Base-by-base conservation (phyloP, 2,888 invertebrate species). In the Griposia aprilina region DNA sequence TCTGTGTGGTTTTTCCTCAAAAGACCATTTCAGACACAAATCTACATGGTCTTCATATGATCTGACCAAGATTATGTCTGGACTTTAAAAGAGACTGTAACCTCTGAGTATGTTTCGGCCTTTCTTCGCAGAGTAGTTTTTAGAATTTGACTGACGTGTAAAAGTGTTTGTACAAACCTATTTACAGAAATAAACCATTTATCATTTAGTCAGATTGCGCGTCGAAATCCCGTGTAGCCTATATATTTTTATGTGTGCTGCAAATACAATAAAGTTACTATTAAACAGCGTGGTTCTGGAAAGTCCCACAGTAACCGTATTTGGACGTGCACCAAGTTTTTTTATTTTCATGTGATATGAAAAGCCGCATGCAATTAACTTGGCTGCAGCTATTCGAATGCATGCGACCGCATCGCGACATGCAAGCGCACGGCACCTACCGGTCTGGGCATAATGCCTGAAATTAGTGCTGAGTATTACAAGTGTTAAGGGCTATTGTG, bases 401-500 rank as follows among this genome's bases (percentile, higher is more conserved):
- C 79, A 86, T 80, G 80, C 80, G 67, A 78, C 76, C 74, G 59
- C 77, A 73, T 79, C 78, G 82, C 73, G 67, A 82, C 84, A 86
- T 82, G 84, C 87, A 69, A 85, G 62, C 62, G 41, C 72, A 26
- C 68, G 74, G 76, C 72, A 60, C 71, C 71, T 26, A 13, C 23
- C 6, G 36, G 73, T 74, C 71, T 60, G 36, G 4, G 36, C 23
- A 17, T 15, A 57, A 62, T n/a, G 74, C 20, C n/a, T 57, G 62
- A 57, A 20, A 74, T 80, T 80, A 67, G 23, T 57, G n/a, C 50
- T 80, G 15, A 59, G 26, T 70, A 41, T 23, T 45, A 69, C 59
- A 59, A 65, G 30, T 65, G 52, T 26, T 59, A 50, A 48, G 52
- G 73, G 20, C 15, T 50, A 41, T 55, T 78, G 8, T 41, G 20